Conservation (phyloP, 2,113 vertebrate species). For the Cichladusa arquata region DNA sequence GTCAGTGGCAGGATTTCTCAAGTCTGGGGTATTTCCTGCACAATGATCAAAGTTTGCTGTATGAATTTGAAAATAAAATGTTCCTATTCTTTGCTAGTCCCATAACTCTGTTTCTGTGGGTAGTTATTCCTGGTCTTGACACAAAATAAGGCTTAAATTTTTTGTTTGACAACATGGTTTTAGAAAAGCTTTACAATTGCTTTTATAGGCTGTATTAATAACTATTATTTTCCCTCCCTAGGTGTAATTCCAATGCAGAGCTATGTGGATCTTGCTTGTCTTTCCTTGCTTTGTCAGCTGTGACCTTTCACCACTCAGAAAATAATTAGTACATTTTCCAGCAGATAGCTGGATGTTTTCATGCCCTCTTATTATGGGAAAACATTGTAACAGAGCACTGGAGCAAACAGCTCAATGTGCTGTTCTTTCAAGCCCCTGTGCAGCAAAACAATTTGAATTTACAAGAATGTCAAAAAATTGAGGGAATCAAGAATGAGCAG, state of each 20-base stretch:
- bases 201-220: background rate
- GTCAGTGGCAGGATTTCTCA: conserved; percentile 8
- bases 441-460: background rate
- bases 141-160: conserved; percentile 29
- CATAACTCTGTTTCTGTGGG: conserved; percentile 13
- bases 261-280: background rate
- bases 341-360: conserved; percentile 42
- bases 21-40: conserved; percentile 60
- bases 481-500: background rate
- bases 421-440: background rate
- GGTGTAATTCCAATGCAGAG: conserved; percentile 6
- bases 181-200: conserved; percentile 16
- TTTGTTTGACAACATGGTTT: background rate
- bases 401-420: background rate
- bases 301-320: conserved; percentile 43
- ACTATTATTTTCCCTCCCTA: background rate
- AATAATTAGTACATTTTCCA: conserved; percentile 66
- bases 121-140: conserved; percentile 25
- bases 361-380: conserved; percentile 27
- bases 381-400: conserved; percentile 46
- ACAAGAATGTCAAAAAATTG: background rate
- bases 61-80: conserved; percentile 42
- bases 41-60: conserved; percentile 19
- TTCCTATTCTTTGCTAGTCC: background rate
- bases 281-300: background rate